Evolutionary conservation across 2,888 invertebrate species (phyloP).

Genomic region (Aleiodes leptofemur): DNA sequence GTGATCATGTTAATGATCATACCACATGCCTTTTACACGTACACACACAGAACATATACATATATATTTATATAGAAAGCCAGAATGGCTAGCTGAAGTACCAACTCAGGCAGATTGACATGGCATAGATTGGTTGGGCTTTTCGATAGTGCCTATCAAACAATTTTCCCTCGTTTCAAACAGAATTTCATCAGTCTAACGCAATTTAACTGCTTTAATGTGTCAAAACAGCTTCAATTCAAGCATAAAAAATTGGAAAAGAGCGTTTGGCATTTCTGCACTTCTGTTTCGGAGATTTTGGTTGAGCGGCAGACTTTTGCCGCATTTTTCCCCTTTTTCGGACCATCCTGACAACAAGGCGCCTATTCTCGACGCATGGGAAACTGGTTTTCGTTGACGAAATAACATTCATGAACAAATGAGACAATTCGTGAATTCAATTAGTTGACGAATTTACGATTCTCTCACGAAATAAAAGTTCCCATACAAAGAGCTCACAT

Average conservation of each 20-base stretch:
- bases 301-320: no score
- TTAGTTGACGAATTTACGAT: no score
- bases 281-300: no score
- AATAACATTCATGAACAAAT: no score
- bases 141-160: conserved; percentile 16
- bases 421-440: no score
- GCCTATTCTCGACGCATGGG: no score
- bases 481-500: no score
- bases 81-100: conserved; percentile 33
- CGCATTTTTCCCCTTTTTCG: background rate
- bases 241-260: no score
- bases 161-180: background rate
- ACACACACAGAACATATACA: background rate
- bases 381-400: no score
- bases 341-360: conserved; percentile 13
- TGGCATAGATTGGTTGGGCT: conserved; percentile 35
- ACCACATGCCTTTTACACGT: conserved; percentile 35
- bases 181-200: background rate
- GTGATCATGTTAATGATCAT: conserved; percentile 47
- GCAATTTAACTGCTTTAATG: background rate
- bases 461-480: no score
- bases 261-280: no score
- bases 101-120: conserved; percentile 31
- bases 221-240: no score
- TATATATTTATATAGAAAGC: background rate